These are phyloP conservation scores for Habrosyne pyritoides DNA, from an alignment of 2,888 invertebrate genomes.

Conservation along the genomic window DNA sequence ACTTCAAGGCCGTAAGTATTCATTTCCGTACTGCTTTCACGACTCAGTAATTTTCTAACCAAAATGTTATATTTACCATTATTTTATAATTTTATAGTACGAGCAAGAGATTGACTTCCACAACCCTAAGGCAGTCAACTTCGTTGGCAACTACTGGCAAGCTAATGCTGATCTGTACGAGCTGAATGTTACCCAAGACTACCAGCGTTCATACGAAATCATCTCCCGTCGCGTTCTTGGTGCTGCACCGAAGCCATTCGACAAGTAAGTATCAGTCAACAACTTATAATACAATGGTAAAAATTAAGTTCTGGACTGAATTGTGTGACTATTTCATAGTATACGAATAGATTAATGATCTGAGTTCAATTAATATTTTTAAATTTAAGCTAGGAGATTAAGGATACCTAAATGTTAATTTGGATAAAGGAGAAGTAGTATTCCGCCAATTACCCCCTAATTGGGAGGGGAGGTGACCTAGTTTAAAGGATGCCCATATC, in stretches of 20 bases:
- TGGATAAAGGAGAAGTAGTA: no score
- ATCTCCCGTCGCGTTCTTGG: slow-evolving; percentile 76
- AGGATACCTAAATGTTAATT: no score
- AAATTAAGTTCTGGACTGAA: no score
- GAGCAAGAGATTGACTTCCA: slow-evolving; percentile 60
- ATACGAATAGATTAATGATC: no score
- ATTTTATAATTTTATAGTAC: slow-evolving; percentile 46
- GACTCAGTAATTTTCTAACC: not conserved
- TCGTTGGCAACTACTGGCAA: slow-evolving; percentile 83
- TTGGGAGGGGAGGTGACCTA: no score
- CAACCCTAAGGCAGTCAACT: slow-evolving; percentile 75
- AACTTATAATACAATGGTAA: no score
- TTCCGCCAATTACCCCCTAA: no score
- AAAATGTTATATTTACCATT: not conserved
- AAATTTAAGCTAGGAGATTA: no score
- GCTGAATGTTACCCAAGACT: slow-evolving; percentile 51
- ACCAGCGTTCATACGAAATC: slow-evolving; percentile 83
- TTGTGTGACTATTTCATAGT: no score
- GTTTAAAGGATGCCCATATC: no score
- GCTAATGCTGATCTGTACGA: slow-evolving; percentile 78
- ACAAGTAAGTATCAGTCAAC: slow-evolving; percentile 51
- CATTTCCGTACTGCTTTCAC: not conserved
- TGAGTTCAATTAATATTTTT: no score
- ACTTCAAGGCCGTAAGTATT: slow-evolving; percentile 82
- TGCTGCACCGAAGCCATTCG: slow-evolving; percentile 45